phyloP scores from a whole-genome alignment of 1,140 invertebrate species.

The Anastrepha ludens region DNA sequence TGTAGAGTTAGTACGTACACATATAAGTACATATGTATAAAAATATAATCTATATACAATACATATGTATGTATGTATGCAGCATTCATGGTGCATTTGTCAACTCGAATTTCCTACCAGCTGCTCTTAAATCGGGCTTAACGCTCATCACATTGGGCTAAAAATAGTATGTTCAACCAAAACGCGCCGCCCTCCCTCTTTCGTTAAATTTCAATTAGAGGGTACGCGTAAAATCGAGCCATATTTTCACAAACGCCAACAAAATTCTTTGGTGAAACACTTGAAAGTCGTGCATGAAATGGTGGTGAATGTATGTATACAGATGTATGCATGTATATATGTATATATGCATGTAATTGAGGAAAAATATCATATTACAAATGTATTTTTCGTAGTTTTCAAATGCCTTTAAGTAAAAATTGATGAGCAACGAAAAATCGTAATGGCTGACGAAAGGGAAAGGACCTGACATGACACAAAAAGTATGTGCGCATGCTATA shows the following conservation, averaged over 20 bases:
- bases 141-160: not conserved
- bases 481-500: too few relatives aligned
- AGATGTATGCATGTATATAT: too few relatives aligned
- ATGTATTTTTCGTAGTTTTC: not conserved
- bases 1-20: not conserved
- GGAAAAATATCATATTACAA: slow-evolving; percentile 8
- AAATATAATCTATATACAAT: not conserved
- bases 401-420: not conserved
- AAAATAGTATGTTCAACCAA: not conserved
- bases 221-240: not conserved
- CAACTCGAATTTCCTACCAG: slow-evolving; percentile 3
- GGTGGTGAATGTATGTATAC: not conserved
- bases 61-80: not conserved
- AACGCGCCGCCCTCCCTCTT: not conserved
- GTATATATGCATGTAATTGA: not conserved
- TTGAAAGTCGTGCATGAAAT: not conserved
- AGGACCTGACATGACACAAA: not conserved
- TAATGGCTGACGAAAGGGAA: not conserved
- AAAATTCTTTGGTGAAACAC: slow-evolving; percentile 10
- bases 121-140: not conserved
- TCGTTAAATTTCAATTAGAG: not conserved
- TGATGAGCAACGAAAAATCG: not conserved
- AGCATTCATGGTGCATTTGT: not conserved
- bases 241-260: not conserved
- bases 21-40: not conserved